Evolutionary conservation across 2,797 vertebrate species (phyloP), one percentile per base, ranked within the genome.

Genomic region (Meriones psammophilus): DNA sequence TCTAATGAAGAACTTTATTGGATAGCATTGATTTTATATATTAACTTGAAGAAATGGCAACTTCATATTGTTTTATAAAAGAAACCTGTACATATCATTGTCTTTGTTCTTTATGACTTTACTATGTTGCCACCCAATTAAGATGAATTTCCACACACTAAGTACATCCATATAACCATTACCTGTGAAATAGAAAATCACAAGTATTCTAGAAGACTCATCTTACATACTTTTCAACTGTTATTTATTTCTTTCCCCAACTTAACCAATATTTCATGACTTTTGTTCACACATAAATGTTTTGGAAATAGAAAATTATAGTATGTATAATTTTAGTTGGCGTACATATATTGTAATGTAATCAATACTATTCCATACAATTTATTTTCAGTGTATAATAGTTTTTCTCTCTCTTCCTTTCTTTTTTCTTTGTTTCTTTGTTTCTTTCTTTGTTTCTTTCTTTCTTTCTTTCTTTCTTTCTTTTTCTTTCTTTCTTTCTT

Each of bases 201-300:
- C 5, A 69, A 92, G 20, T 91, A 17, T 60, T 93, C n/a, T 90
- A 64, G 54, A 95, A 78, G 12, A 36, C 1, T 8, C 9, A 14
- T 66, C 5, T 88, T 79, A 3, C 46, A 15, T 8, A 24, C 77
- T 92, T 90, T 54, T 86, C 33, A 83, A 0, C 17, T 26, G 56
- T 81, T 84, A 87, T 91, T 36, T 18, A 22, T 17, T 6, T 33
- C 68, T 28, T 36, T 89, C 22, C 6, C n/a, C 26, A 74, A 89
- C 22, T 7, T 84, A 60, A 42, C 26, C 20, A 56, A 42, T 60
- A 33, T 28, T 68, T 64, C 5, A 26, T 79, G 17, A 86, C 22
- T 90, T 94, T 93, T 93, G n/a, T 85, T 24, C 20, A 74, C 18
- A 78, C 80, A 88, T 76, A 22, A 95, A 71, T 18, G 71, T 97